These are phyloP conservation scores for Drosophila nigritarsus DNA, from an alignment of 2,888 invertebrate species.

Conservation along the genomic window DNA sequence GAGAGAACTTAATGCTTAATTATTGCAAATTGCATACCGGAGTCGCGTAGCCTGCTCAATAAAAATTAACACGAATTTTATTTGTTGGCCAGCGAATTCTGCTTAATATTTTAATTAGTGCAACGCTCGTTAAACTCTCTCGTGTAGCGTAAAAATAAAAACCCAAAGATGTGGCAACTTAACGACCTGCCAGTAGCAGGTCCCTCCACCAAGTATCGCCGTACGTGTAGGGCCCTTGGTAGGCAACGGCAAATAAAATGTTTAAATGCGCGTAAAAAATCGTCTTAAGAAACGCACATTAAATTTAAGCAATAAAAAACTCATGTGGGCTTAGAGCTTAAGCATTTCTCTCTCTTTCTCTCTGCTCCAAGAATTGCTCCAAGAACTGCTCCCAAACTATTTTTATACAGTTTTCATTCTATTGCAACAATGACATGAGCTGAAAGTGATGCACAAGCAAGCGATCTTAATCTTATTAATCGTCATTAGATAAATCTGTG, in stretches of 20 bases:
- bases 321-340: slow-evolving; percentile 36
- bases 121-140: slow-evolving; percentile 42
- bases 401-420: slow-evolving; percentile 4
- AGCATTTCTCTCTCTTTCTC: slow-evolving; percentile 19
- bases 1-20: slow-evolving; percentile 70
- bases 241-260: slow-evolving; percentile 46
- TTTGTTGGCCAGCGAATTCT: slow-evolving; percentile 54
- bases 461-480: slow-evolving; percentile 1
- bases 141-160: slow-evolving; percentile 39
- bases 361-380: slow-evolving; percentile 9
- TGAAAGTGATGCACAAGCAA: slow-evolving; percentile 14
- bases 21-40: slow-evolving; percentile 79
- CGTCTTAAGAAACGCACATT: slow-evolving; percentile 70
- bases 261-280: slow-evolving; percentile 68
- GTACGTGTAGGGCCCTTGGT: slow-evolving; percentile 1
- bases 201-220: slow-evolving; percentile 18
- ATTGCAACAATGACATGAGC: slow-evolving; percentile 29
- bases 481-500: background rate
- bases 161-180: slow-evolving; percentile 52
- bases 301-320: slow-evolving; percentile 61
- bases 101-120: slow-evolving; percentile 70
- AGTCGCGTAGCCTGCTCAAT: slow-evolving; percentile 33
- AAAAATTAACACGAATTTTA: slow-evolving; percentile 74
- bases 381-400: slow-evolving; percentile 21
- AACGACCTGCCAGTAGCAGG: slow-evolving; percentile 71